Conservation (phyloP, 2,113 vertebrate genomes). For the Podiceps cristatus region DNA sequence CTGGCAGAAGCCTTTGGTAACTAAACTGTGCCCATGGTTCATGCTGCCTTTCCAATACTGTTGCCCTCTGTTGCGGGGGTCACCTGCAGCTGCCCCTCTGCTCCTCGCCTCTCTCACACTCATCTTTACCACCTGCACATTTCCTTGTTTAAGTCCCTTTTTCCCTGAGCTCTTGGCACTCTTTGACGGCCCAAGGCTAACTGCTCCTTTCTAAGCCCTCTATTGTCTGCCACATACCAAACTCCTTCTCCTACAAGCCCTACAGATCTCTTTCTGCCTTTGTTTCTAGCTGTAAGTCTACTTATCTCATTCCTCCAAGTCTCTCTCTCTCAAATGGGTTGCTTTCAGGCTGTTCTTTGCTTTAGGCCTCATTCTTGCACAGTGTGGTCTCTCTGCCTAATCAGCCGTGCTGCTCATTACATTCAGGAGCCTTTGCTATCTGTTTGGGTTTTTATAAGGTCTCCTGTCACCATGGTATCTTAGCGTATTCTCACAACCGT, state of each 20-base stretch:
- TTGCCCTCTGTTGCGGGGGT: background rate
- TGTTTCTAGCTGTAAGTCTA: conserved; percentile 48
- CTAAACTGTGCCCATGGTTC: background rate
- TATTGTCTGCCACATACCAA: conserved; percentile 7
- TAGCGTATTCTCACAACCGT: background rate
- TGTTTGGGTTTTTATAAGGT: background rate
- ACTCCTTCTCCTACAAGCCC: conserved; percentile 19
- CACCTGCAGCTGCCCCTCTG: background rate
- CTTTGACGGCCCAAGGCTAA: background rate
- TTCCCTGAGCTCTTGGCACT: background rate
- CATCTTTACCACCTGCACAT: background rate
- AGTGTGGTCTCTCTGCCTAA: conserved; percentile 61
- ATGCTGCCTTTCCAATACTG: background rate
- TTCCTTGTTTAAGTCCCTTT: background rate
- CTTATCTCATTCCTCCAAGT: conserved; percentile 48
- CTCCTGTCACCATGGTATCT: background rate
- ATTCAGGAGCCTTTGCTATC: conserved; percentile 18
- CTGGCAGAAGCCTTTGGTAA: background rate
- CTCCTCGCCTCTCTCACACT: fast-evolving
- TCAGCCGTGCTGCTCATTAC: conserved; percentile 33
- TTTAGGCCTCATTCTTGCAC: conserved; percentile 41
- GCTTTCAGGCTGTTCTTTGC: conserved; percentile 54
- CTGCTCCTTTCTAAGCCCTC: conserved; percentile 57
- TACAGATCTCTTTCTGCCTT: conserved; percentile 31
- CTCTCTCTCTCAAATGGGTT: background rate